Evolutionary conservation across 2,113 vertebrate genomes (phyloP), one percentile per base, ranked within the genome.

Genomic region (Dascyllus trimaculatus): DNA sequence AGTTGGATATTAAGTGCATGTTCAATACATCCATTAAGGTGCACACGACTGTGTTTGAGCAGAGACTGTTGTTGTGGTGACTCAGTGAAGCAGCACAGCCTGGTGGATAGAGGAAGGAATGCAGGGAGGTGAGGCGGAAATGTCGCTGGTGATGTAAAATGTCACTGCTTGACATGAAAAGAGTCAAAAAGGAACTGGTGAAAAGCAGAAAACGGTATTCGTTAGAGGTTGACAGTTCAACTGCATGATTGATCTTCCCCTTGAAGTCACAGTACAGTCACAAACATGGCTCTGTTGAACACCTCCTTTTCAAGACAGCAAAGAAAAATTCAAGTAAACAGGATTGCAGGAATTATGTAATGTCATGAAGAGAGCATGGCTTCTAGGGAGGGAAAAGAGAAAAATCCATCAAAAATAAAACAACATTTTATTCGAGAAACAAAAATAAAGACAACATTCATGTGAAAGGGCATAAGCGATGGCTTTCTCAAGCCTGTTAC

Each of bases 291-390:
- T 91, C 54, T 64, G 21, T 26, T 46, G 35, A 73, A 65, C 19
- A 48, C 11, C 46, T 58, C 19, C 29, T 51, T n/a, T 65, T 71
- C 11, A 66, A 75, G 71, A 71, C 9, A 60, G 60, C 3, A 80
- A 82, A 81, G 54, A 15, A 69, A 46, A 90, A 80, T 94, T 94
- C 93, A 94, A 94, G 92, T 94, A 92, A 91, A 90, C 84, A 92
- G 92, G 89, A 93, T 72, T 67, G 71, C 52, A 43, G 74, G 59
- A 84, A 70, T 63, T 64, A 57, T 60, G 59, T 54, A 62, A 11
- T 78, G 61, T 65, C 73, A 15, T 49, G 25, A 62, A 1, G 43
- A 49, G 43, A 60, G 53, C 17, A 4, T 54, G 25, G 40, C 51
- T 24, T 61, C 17, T 46, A n/a, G 26, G 32, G 19, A 45, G 24